Percentiles rank a stretch among this genome's conserved stretches.
These are phyloP conservation scores for Meleagris gallopavo DNA, from an alignment of 2,113 vertebrate species.

Conservation along the genomic window DNA sequence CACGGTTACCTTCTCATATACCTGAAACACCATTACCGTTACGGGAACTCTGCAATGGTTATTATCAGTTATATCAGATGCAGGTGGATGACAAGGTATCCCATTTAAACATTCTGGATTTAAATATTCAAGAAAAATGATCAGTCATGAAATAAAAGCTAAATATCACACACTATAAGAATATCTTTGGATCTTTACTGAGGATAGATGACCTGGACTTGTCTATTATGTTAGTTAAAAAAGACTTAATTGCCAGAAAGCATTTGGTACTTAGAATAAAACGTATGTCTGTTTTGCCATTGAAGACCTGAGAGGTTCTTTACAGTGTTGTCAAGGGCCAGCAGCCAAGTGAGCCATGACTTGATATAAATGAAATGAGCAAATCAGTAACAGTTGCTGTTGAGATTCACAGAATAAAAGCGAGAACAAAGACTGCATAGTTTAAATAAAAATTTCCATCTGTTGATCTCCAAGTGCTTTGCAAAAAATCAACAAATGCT, in stretches of 20 bases:
- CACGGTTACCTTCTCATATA: background rate
- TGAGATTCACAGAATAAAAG: background rate
- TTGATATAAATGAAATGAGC: background rate
- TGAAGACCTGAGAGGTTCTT: background rate
- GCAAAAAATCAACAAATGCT: constrained; percentile 1
- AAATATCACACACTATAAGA: background rate
- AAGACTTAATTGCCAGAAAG: background rate
- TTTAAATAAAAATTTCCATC: constrained; percentile 22
- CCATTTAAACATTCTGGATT: background rate
- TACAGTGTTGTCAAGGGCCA: background rate
- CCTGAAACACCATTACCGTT: background rate
- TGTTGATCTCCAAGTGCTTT: constrained; percentile 19
- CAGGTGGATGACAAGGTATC: background rate
- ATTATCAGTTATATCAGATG: background rate
- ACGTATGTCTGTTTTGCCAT: background rate
- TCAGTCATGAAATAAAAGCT: background rate
- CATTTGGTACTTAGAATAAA: background rate
- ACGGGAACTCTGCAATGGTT: background rate
- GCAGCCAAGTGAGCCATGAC: background rate
- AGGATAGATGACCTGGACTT: background rate
- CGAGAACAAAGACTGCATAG: background rate
- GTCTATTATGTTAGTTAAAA: background rate
- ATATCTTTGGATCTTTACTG: background rate
- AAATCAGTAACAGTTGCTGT: background rate
- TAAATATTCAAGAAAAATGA: background rate